Evolutionary conservation across 2,113 vertebrate genomes (phyloP), one percentile per base, ranked within the genome.

Genomic region (Corynorhinus townsendii): DNA sequence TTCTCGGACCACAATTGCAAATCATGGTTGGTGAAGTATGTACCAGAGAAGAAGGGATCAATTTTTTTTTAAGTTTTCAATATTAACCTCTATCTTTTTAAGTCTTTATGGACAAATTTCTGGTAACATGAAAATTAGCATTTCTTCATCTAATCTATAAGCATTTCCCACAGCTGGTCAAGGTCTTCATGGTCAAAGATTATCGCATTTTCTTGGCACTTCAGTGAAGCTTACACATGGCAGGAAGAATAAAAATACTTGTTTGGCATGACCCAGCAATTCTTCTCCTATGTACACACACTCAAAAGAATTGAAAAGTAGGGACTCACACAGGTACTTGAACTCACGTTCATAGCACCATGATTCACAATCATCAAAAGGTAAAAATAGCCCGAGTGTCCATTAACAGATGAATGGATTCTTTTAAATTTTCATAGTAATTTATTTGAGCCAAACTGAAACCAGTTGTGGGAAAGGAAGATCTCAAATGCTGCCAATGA

Each of bases 51-150:
- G 10, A 91, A 49, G 43, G 38, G 8, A 47, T 66, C 40, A 45
- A 40, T 35, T 56, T 93, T 90, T 33, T 90, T 33, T 47, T 75
- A 91, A 86, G 49, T 69, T 92, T 81, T 52, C 66, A 56, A 62
- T 54, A 87, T 45, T 54, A 88, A 77, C 24, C 38, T 85, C 38
- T 73, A 64, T 91, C 52, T 92, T 92, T 45, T 59, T 11, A 71
- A 66, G n/a, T 86, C 40, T 82, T 84, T n/a, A 30, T n/a, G n/a
- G 24, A 83, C 28, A 82, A 47, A 86, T 77, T 89, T 73, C 76
- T 92, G 54, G 1, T 62, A 90, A 95, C 16, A 91, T 28, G 56
- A 90, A 93, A 94, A 76, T 88, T 14, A 66, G 20, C 72, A 69
- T 69, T 84, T 94, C 71, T 89, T 90, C 10, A 87, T 84, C 20